Evolutionary conservation across 2,113 vertebrate species (phyloP).

Genomic region (Aptenodytes patagonicus): DNA sequence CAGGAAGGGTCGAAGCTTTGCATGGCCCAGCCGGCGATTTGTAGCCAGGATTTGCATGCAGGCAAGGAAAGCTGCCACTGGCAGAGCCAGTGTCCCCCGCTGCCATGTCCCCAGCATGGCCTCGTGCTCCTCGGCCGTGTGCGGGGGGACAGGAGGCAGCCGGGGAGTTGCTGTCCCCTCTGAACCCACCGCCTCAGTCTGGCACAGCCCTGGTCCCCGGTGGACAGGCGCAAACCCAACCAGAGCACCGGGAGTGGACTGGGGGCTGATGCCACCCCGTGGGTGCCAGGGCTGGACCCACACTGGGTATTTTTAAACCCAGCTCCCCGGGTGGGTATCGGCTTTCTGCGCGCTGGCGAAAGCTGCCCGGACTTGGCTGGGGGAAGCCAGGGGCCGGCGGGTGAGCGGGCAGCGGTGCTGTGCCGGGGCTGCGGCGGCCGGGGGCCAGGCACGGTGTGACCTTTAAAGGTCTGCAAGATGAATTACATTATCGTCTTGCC

Average conservation of each 20-base stretch:
- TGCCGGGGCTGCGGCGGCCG: background rate
- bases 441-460: background rate
- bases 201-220: accelerated
- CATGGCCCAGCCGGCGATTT: background rate
- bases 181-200: background rate
- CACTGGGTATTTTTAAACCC: conserved; percentile 34
- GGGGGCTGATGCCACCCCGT: background rate
- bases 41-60: background rate
- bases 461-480: conserved; percentile 67
- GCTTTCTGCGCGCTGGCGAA: background rate
- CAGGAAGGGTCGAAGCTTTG: background rate
- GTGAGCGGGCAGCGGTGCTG: background rate
- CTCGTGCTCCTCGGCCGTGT: background rate
- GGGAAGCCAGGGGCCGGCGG: background rate
- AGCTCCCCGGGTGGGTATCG: background rate
- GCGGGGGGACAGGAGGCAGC: background rate
- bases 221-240: background rate
- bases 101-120: background rate
- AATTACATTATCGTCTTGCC: conserved; percentile 46
- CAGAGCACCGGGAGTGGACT: background rate
- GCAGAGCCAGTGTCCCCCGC: accelerated
- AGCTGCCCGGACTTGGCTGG: conserved; percentile 7
- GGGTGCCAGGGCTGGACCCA: background rate
- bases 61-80: background rate
- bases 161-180: background rate